These are phyloP conservation scores for Megatriorchis doriae DNA, from an alignment of 2,113 vertebrate genomes.

Conservation along the genomic window DNA sequence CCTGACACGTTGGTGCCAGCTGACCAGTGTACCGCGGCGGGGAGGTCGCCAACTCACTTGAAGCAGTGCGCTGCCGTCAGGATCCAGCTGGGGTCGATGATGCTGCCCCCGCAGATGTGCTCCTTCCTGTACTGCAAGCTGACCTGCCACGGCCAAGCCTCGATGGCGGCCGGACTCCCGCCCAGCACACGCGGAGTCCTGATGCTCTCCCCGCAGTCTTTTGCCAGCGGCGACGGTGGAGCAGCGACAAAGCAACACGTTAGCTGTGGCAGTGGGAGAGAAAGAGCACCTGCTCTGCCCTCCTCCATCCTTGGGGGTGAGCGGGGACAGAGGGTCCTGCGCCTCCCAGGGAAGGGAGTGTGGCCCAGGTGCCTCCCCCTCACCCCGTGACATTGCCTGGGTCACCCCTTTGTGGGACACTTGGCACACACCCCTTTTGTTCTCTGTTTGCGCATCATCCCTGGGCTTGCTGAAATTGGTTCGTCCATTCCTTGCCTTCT, in stretches of 20 bases:
- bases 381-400: accelerated
- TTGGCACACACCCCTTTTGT: not conserved
- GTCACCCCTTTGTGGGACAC: not conserved
- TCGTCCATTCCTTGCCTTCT: not conserved
- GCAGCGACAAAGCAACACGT: not conserved
- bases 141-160: constrained; percentile 90
- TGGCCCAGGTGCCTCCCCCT: not conserved
- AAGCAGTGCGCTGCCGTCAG: constrained; percentile 87
- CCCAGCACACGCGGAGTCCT: constrained; percentile 78
- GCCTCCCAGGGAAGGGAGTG: accelerated
- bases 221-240: accelerated
- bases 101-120: constrained; percentile 86
- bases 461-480: not conserved
- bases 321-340: accelerated
- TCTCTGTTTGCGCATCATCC: not conserved
- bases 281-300: not conserved
- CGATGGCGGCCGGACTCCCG: constrained; percentile 71
- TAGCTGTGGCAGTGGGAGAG: not conserved
- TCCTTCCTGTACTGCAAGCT: constrained; percentile 80
- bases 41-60: constrained; percentile 10
- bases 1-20: not conserved
- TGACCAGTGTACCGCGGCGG: accelerated
- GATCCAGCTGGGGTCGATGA: constrained; percentile 79
- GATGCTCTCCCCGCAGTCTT: constrained; percentile 76
- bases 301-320: not conserved